Conservation (phyloP, 2,113 vertebrate genomes). For the Chaetodon trifascialis region DNA sequence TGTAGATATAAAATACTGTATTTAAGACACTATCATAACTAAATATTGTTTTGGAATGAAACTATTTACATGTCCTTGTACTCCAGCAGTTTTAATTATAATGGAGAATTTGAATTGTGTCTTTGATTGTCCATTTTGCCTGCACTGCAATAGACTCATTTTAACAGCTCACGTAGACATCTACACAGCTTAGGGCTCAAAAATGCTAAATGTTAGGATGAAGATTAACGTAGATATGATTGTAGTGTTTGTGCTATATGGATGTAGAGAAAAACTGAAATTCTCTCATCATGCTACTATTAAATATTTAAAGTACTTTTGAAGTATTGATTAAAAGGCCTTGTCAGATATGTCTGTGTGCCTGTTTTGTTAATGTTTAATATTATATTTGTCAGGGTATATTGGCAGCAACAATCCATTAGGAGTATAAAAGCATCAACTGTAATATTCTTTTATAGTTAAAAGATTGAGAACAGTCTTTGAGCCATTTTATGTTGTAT, state of each 20-base stretch:
- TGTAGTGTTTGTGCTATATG: constrained; percentile 21
- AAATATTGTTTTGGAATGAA: constrained; percentile 44
- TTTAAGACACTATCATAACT: constrained; percentile 58
- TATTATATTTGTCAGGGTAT: background rate
- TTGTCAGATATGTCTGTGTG: constrained; percentile 7
- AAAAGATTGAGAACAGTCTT: background rate
- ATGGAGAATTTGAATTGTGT: background rate
- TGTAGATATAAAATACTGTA: constrained; percentile 65
- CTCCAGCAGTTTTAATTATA: constrained; percentile 12
- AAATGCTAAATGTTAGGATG: constrained; percentile 7
- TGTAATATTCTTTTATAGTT: background rate
- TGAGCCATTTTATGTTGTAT: background rate
- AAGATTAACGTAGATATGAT: constrained; percentile 33
- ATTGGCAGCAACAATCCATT: background rate
- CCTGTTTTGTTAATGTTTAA: background rate
- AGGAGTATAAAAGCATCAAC: background rate
- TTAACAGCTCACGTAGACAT: background rate
- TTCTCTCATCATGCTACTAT: constrained; percentile 5
- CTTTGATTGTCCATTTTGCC: background rate
- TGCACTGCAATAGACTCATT: constrained; percentile 28
- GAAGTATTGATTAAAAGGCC: constrained; percentile 53
- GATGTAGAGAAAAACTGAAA: constrained; percentile 1
- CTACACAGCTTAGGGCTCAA: background rate
- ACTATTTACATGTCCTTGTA: constrained; percentile 19
- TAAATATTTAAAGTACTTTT: constrained; percentile 55